Evolutionary conservation across 2,113 vertebrate genomes (phyloP), one percentile per base, ranked within the genome.

Genomic region (Rhabdornis inornatus): DNA sequence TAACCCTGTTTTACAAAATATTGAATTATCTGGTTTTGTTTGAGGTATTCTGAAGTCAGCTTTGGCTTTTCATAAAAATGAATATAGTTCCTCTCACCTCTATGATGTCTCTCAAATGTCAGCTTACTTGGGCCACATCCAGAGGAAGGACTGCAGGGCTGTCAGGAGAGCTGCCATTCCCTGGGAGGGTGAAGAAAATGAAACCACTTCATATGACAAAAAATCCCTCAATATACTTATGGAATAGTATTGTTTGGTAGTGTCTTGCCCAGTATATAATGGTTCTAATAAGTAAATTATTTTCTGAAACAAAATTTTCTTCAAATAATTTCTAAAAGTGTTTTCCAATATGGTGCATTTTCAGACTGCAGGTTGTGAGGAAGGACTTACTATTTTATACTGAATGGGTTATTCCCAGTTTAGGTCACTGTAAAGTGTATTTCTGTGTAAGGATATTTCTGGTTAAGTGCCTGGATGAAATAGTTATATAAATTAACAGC

Each of bases 11-110:
- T 44, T 83, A 52, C 17, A 40, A 24, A 30, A 7, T 37, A 14
- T 17, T 25, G 69, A 86, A 60, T 63, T 28, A 31, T 18, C 9
- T 50, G 45, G 31, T 45, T 31, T 24, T 82, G 15, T 42, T n/a
- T 57, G 63, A 72, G 42, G 47, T 71, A 49, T 28, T 79, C 28
- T 55, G 75, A 63, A 94, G 66, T 63, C n/a, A 72, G 44, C 45
- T 87, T 72, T 75, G 93, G n/a, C 49, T 90, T 90, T 85, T 55
- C 56, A 12, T 80, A 33, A 45, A 72, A 74, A 84, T 92, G 71
- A 91, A 75, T 91, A 12, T 17, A 72, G 84, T 50, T 90, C 72
- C 45, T 85, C 70, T 83, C 44, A 69, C 53, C 61, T 89, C 64
- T 59, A 30, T 60, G 45, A 49, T 57, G 74, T 53, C 61, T 87